Conservation (phyloP, 2,888 invertebrate genomes). For the Fabriciana adippe region DNA sequence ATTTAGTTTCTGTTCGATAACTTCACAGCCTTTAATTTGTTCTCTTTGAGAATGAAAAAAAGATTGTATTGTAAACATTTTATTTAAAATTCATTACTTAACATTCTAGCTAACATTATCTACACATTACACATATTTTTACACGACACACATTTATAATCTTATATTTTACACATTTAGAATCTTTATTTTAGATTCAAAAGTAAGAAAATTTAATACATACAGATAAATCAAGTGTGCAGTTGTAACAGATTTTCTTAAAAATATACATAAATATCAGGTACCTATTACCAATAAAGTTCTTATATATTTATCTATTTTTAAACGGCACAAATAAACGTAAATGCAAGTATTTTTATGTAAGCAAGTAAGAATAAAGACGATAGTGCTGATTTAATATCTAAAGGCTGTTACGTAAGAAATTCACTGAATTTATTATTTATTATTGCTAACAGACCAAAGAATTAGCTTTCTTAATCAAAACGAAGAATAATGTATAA, state of each 20-base stretch:
- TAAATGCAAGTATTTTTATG: too few relatives aligned
- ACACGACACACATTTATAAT: constrained; percentile 40
- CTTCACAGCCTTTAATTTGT: background rate
- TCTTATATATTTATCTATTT: background rate
- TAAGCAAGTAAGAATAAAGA: too few relatives aligned
- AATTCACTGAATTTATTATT: too few relatives aligned
- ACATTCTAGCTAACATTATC: constrained; percentile 37
- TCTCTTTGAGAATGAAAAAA: background rate
- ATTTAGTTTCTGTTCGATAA: background rate
- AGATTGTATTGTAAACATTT: constrained; percentile 9
- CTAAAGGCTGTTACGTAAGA: too few relatives aligned
- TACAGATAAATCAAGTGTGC: background rate
- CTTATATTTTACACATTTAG: constrained; percentile 12
- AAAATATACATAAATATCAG: constrained; percentile 30
- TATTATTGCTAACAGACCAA: too few relatives aligned
- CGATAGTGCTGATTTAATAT: too few relatives aligned
- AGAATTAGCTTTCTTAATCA: background rate
- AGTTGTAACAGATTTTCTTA: constrained; percentile 6
- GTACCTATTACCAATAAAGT: constrained; percentile 24
- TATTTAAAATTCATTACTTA: constrained; percentile 23
- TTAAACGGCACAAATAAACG: background rate
- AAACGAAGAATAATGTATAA: too few relatives aligned
- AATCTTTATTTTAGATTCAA: too few relatives aligned
- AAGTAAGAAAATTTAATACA: background rate
- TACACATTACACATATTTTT: constrained; percentile 52